A percentile compares a stretch with the other conserved stretches of the same genome.
Evolutionary conservation across 2,797 vertebrate genomes (phyloP).

Genomic region (Dallia pectoralis): DNA sequence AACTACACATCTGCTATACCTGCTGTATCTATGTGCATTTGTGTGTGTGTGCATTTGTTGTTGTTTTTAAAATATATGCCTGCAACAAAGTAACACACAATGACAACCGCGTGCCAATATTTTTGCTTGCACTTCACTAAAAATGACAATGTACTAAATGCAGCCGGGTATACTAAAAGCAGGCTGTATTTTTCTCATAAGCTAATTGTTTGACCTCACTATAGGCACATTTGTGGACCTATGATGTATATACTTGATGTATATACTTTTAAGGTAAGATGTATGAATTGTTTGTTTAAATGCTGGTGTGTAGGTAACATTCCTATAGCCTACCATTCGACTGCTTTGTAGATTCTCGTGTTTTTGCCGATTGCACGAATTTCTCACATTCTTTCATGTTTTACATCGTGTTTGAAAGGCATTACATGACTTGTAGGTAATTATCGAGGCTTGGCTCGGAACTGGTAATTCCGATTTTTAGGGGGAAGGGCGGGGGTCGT

Average conservation of each 20-base stretch:
- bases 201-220: not conserved
- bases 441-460: slow-evolving; percentile 52
- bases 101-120: not conserved
- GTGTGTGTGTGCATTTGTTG: not conserved
- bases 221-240: no score
- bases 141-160: not conserved
- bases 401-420: slow-evolving; percentile 51
- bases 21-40: not conserved
- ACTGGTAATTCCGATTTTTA: slow-evolving; percentile 27
- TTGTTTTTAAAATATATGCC: not conserved
- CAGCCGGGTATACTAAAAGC: no score
- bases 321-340: not conserved
- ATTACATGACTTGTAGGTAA: slow-evolving; percentile 48
- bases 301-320: not conserved
- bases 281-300: not conserved
- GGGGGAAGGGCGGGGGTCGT: slow-evolving; percentile 57
- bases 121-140: not conserved
- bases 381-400: slow-evolving; percentile 49
- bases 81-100: not conserved
- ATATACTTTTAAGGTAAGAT: not conserved
- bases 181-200: no score
- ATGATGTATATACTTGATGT: no score
- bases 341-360: not conserved
- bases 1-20: not conserved
- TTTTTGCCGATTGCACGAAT: slow-evolving; percentile 20